Conservation (phyloP, 2,113 vertebrate species). For the Speoplatyrhinus poulsoni region DNA sequence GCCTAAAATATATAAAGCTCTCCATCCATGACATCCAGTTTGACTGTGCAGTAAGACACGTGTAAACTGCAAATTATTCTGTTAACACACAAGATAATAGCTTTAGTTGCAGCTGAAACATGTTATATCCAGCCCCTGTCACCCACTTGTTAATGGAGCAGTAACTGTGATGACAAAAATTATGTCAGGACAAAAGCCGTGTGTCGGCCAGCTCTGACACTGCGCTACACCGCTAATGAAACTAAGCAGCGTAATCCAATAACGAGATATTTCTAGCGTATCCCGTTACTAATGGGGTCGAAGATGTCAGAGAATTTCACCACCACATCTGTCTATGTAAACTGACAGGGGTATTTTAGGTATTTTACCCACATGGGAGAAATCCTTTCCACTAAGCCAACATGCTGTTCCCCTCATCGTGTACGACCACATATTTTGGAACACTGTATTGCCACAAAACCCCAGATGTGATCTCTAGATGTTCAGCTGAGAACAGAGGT, state of each 20-base stretch:
- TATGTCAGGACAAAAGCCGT: conserved; percentile 13
- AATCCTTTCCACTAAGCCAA: conserved; percentile 12
- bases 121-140: conserved; percentile 1
- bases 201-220: conserved; percentile 13
- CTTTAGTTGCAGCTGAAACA: not conserved
- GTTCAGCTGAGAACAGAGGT: conserved; percentile 25
- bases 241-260: conserved; percentile 34
- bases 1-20: conserved; percentile 14
- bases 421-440: conserved; percentile 28
- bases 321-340: conserved; percentile 20
- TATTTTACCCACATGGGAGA: conserved; percentile 33
- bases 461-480: conserved; percentile 35
- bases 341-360: conserved; percentile 38
- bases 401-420: conserved; percentile 20
- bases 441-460: conserved; percentile 20
- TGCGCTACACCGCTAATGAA: conserved; percentile 30
- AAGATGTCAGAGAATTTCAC: conserved; percentile 31
- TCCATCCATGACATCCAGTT: conserved; percentile 11
- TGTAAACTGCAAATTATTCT: not conserved
- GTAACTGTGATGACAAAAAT: no score
- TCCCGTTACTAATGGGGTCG: conserved; percentile 47
- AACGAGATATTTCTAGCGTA: conserved; percentile 34
- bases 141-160: no score
- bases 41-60: not conserved
- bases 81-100: not conserved